Evolutionary conservation across 1,140 invertebrate species (phyloP).

Genomic region (Holcopasites calliopsidis): DNA sequence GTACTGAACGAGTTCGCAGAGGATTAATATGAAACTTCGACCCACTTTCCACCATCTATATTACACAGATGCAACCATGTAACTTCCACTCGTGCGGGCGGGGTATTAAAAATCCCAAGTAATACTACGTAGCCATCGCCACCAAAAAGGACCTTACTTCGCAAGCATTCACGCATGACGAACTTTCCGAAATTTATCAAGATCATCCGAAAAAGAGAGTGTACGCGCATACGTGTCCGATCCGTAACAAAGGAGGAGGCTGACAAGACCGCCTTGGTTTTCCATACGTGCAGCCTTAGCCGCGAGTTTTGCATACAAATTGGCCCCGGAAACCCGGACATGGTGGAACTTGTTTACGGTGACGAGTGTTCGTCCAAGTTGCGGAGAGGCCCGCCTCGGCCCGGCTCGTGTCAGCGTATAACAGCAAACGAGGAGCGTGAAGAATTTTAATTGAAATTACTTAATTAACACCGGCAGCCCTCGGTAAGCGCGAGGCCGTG

Average conservation of each 20-base stretch:
- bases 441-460: constrained; percentile 71
- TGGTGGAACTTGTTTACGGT: constrained; percentile 56
- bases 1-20: too few species aligned
- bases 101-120: too few species aligned
- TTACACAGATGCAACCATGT: too few species aligned
- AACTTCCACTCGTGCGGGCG: too few species aligned
- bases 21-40: too few species aligned
- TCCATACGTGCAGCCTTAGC: constrained; percentile 41
- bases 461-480: constrained; percentile 56
- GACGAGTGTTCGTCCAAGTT: constrained; percentile 58
- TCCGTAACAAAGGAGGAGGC: not conserved
- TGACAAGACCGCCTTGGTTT: not conserved
- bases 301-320: constrained; percentile 64
- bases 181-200: constrained; percentile 13
- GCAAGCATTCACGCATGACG: too few species aligned
- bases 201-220: not conserved
- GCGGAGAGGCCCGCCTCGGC: constrained; percentile 5
- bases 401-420: constrained; percentile 39
- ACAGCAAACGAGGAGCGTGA: constrained; percentile 47
- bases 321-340: constrained; percentile 28
- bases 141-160: too few species aligned
- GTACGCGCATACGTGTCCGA: too few species aligned
- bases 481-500: not conserved
- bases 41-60: too few species aligned
- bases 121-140: too few species aligned